These are phyloP conservation scores for Gracilinanus agilis DNA, from an alignment of 2,113 vertebrate species.

Conservation along the genomic window DNA sequence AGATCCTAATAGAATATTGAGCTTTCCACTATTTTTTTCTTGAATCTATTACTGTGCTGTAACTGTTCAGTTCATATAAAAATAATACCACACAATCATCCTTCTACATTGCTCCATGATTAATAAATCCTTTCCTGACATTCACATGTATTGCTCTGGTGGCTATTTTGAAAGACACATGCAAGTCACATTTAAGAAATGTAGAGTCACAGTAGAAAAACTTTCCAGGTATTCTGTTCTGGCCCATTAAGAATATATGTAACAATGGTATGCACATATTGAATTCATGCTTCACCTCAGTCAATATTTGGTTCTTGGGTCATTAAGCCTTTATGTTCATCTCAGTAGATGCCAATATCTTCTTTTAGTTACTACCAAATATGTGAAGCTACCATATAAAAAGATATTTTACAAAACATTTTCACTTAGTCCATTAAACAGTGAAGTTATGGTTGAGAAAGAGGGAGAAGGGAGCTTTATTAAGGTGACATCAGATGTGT, in stretches of 20 bases:
- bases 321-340: constrained; percentile 13
- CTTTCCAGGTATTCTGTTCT: not conserved
- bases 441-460: not conserved
- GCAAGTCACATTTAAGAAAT: not conserved
- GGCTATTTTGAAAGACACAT: not conserved
- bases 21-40: not conserved
- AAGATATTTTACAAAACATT: not conserved
- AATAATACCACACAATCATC: not conserved
- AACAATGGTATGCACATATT: not conserved
- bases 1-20: not conserved
- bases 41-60: not conserved
- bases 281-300: not conserved
- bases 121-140: not conserved
- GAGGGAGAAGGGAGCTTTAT: not conserved
- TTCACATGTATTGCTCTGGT: not conserved
- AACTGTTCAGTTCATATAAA: not conserved
- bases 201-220: not conserved
- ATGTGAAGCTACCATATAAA: not conserved
- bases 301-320: constrained; percentile 11
- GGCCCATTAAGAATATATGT: not conserved
- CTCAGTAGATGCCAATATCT: not conserved
- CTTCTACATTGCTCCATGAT: not conserved
- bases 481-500: not conserved
- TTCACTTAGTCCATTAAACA: not conserved
- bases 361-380: constrained; percentile 6